These are phyloP conservation scores for Coelinius sp. DNA, from an alignment of 2,888 invertebrate genomes.

Conservation along the genomic window DNA sequence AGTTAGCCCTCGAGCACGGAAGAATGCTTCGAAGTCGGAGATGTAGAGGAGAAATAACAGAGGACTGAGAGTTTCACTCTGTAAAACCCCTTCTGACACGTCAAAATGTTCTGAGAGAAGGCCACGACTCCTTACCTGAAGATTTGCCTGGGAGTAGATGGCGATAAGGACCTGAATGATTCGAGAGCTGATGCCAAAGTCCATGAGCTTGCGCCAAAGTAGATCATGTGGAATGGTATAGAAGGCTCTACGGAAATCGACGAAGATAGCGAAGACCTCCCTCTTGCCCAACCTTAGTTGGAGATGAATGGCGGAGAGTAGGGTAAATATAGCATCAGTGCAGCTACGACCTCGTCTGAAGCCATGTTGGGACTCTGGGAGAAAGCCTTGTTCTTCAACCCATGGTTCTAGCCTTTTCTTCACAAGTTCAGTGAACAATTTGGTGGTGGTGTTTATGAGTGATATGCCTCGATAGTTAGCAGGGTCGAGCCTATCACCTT, in stretches of 20 bases:
- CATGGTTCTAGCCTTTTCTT: constrained; percentile 35
- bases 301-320: constrained; percentile 30
- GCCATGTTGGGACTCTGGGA: constrained; percentile 43
- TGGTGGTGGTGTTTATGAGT: constrained; percentile 41
- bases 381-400: constrained; percentile 33
- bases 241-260: constrained; percentile 27
- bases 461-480: constrained; percentile 47
- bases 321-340: constrained; percentile 46
- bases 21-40: constrained; percentile 26
- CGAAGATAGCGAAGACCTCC: constrained; percentile 26
- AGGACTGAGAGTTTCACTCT: background rate
- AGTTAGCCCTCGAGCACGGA: constrained; percentile 17
- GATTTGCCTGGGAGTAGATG: constrained; percentile 31
- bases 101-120: constrained; percentile 25
- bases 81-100: constrained; percentile 14
- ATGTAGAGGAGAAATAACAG: constrained; percentile 34
- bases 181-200: constrained; percentile 28
- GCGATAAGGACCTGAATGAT: constrained; percentile 32
- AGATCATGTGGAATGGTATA: background rate
- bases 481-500: constrained; percentile 26
- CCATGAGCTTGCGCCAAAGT: background rate
- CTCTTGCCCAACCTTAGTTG: background rate
- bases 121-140: constrained; percentile 18
- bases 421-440: constrained; percentile 42
- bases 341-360: constrained; percentile 38